Evolutionary conservation across 2,113 vertebrate genomes (phyloP), one percentile per base, ranked within the genome.

Genomic region (Tenrec ecaudatus): DNA sequence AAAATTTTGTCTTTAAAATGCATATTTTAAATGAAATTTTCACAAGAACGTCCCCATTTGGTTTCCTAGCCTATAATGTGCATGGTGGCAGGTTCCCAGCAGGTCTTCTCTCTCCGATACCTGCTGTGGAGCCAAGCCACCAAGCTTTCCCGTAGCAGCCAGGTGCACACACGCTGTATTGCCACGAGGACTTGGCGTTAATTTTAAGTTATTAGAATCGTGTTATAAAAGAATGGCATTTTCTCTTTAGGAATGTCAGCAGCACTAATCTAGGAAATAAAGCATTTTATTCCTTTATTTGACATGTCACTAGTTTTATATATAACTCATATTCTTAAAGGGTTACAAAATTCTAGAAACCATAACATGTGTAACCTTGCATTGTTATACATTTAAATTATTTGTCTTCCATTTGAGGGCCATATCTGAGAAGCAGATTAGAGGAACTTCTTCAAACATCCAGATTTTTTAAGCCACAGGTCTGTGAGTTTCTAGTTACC

Each of bases 321-420:
- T 89, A 82, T 93, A 94, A 77, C 19, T 91, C 33, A 79, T 79
- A 88, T 84, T 95, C 83, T 94, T 94, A 57, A 81, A 77, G 69
- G 14, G 22, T 88, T 80, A 93, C 73, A 86, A 96, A 77, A 31
- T 79, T 89, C 33, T 93, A 88, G n/a, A 94, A 94, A 86, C 91
- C 79, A 2, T 71, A 88, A 69, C 19, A 36, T 58, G 81, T n/a
- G 16, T 92, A 60, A 90, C 66, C 77, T 90, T 81, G 80, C 2
- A 76, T 4, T 86, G 92, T 81, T 57, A 86, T 80, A 9, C 90
- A 62, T 78, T 93, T 81, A 78, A 80, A 3, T 92, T 3, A 90
- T 92, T 89, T 92, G 31, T 73, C 33, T 76, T 76, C 88, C 29
- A 76, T 77, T 20, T 68, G 22, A 92, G 19, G 29, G 3, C 31